A percentile compares a stretch with the other conserved stretches of the same genome.
These are phyloP conservation scores for Neodiprion virginianus DNA, from an alignment of 1,140 invertebrate genomes.

Conservation along the genomic window DNA sequence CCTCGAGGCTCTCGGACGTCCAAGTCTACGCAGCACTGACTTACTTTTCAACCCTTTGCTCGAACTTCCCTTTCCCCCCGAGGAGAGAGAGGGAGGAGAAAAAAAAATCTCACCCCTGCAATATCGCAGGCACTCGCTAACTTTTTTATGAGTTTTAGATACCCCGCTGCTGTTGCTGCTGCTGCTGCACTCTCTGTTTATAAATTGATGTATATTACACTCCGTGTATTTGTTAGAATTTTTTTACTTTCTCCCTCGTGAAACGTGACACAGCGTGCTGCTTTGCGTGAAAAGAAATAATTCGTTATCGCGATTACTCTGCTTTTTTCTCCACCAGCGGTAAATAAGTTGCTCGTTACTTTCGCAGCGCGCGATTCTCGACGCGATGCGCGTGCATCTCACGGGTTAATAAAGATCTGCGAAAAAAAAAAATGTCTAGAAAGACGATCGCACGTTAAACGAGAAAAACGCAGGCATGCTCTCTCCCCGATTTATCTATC, in stretches of 20 bases:
- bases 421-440: too few relatives aligned
- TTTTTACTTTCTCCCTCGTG: background rate
- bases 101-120: slow-evolving; percentile 8
- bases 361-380: too few relatives aligned
- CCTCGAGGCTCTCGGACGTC: slow-evolving; percentile 22
- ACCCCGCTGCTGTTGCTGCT: background rate
- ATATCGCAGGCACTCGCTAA: background rate
- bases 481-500: slow-evolving; percentile 11
- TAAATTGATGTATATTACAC: background rate
- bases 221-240: background rate
- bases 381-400: too few relatives aligned
- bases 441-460: slow-evolving; percentile 28
- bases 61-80: slow-evolving; percentile 1
- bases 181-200: background rate
- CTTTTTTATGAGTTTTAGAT: slow-evolving; percentile 8
- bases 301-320: too few relatives aligned
- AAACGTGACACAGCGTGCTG: too few relatives aligned
- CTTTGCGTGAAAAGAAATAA: too few relatives aligned
- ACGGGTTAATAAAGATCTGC: background rate
- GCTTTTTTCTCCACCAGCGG: too few relatives aligned
- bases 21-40: slow-evolving; percentile 50
- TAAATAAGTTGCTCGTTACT: too few relatives aligned
- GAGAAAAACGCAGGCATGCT: slow-evolving; percentile 19
- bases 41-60: slow-evolving; percentile 55
- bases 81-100: slow-evolving; percentile 4